Base-by-base conservation (phyloP, 2,888 invertebrate genomes). In the Dolichomitus sp. region DNA sequence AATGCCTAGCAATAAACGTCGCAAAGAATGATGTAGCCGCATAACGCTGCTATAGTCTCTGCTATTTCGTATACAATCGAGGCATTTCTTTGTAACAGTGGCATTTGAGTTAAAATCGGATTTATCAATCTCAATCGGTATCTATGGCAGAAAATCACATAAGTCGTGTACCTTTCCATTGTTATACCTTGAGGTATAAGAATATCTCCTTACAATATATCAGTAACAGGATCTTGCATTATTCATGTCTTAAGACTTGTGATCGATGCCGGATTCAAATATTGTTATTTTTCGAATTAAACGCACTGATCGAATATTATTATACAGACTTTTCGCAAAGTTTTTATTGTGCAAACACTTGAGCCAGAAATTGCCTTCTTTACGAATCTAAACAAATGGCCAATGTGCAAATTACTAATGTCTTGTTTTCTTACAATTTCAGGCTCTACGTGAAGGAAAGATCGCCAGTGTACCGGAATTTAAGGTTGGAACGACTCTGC, bases 401-500 rank as follows among this genome's bases (percentile, higher is more conserved):
- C 5, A 12, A 23, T 6, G n/a, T n/a, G 70, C 27, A 50, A 68
- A 23, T 48, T 19, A 75, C 19, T 57, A 40, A 77, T 63, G 57
- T 11, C 40, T 37, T 59, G 59, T 59, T 59, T 11, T 61, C n/a
- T 61, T 61, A 4, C 7, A 40, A 37, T 85, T 81, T 7, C 80
- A 86, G 83, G 52, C 70, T 69, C 81, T 66, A 17, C 75, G 70
- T 76, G 81, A 78, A 70, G 65, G 48, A 48, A 59, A 33, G 66
- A 50, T 80, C 27, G 70, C 74, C 2, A 63, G 27, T 14, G 83
- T 83, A 61, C 81, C 83, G 48, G 73, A 76, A 54, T 86, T 86
- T 52, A 85, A 81, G 65, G 83, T 83, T 33, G 83, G 85, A 27
- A 85, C 85, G 19, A 83, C 83, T 19, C 66, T 85, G 19, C 86